Evolutionary conservation across 2,888 invertebrate genomes (phyloP).

Genomic region (Andrena trimmerana): DNA sequence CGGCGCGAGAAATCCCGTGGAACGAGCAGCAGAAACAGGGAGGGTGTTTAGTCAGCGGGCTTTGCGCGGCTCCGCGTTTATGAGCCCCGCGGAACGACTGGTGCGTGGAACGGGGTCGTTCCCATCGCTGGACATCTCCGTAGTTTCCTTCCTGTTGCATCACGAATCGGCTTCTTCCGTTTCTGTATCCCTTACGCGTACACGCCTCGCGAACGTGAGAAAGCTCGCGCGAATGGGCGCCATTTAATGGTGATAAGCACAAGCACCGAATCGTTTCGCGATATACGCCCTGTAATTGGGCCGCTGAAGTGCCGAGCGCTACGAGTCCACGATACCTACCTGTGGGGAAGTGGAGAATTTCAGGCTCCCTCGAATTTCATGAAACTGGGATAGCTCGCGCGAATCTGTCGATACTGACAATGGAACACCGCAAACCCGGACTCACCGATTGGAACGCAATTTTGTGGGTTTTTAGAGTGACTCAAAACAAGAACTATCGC

Average conservation of each 20-base stretch:
- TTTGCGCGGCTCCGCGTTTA: slow-evolving; percentile 36
- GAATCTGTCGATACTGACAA: too few relatives aligned
- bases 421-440: too few relatives aligned
- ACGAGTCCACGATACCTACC: slow-evolving; percentile 7
- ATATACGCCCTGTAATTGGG: slow-evolving; percentile 32
- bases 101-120: slow-evolving; percentile 17
- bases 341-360: not conserved
- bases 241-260: slow-evolving; percentile 27
- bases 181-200: slow-evolving; percentile 18
- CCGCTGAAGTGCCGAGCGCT: slow-evolving; percentile 7
- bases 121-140: slow-evolving; percentile 36
- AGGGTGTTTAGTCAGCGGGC: slow-evolving; percentile 20
- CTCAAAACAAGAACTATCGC: too few relatives aligned
- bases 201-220: slow-evolving; percentile 40
- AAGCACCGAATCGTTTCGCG: not conserved
- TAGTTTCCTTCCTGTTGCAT: slow-evolving; percentile 58
- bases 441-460: too few relatives aligned
- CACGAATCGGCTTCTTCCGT: slow-evolving; percentile 60
- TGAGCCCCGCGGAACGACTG: slow-evolving; percentile 14
- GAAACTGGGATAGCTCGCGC: too few relatives aligned
- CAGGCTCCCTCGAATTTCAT: not conserved
- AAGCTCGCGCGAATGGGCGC: slow-evolving; percentile 38
- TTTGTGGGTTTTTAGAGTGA: too few relatives aligned
- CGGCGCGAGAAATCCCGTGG: not conserved
- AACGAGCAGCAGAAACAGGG: not conserved